phyloP scores from a whole-genome alignment of 1,140 invertebrate genomes.

The Saccostrea glomerata region DNA sequence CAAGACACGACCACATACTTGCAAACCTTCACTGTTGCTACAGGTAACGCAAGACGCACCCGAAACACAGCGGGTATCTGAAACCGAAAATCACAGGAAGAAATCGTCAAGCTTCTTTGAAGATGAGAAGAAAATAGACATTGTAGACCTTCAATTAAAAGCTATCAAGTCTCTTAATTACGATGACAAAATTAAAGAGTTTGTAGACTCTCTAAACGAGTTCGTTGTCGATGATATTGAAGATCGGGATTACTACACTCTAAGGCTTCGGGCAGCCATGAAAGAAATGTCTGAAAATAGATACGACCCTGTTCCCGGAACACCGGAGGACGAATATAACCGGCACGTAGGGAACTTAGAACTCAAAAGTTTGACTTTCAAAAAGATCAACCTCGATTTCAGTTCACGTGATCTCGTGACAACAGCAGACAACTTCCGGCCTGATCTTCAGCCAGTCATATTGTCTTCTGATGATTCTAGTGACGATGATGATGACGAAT shows the following conservation, averaged over 20 bases:
- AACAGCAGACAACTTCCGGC: slow-evolving; percentile 22
- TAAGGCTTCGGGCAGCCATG: slow-evolving; percentile 48
- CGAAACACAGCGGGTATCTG: not conserved
- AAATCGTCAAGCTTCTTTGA: slow-evolving; percentile 58
- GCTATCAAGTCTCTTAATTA: slow-evolving; percentile 53
- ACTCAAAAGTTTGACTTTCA: slow-evolving; percentile 61
- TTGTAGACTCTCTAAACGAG: slow-evolving; percentile 49
- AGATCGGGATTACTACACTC: slow-evolving; percentile 60
- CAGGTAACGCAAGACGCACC: not conserved
- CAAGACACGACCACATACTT: not conserved
- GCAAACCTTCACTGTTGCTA: not conserved
- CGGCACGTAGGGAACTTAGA: slow-evolving; percentile 56
- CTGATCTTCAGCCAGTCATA: slow-evolving; percentile 32
- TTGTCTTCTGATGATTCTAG: slow-evolving; percentile 33
- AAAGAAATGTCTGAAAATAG: slow-evolving; percentile 36
- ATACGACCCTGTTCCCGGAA: slow-evolving; percentile 49
- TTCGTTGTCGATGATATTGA: slow-evolving; percentile 43
- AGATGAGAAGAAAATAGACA: slow-evolving; percentile 54
- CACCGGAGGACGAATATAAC: slow-evolving; percentile 59
- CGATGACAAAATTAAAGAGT: slow-evolving; percentile 49
- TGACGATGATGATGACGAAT: slow-evolving; percentile 39
- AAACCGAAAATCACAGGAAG: not conserved
- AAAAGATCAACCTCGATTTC: slow-evolving; percentile 53
- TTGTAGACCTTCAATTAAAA: slow-evolving; percentile 53
- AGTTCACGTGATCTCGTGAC: slow-evolving; percentile 36